A percentile compares a stretch with the other conserved stretches of the same genome.
These are phyloP conservation scores for Melanostigma gelatinosum DNA, from an alignment of 2,113 vertebrate genomes.

Conservation along the genomic window DNA sequence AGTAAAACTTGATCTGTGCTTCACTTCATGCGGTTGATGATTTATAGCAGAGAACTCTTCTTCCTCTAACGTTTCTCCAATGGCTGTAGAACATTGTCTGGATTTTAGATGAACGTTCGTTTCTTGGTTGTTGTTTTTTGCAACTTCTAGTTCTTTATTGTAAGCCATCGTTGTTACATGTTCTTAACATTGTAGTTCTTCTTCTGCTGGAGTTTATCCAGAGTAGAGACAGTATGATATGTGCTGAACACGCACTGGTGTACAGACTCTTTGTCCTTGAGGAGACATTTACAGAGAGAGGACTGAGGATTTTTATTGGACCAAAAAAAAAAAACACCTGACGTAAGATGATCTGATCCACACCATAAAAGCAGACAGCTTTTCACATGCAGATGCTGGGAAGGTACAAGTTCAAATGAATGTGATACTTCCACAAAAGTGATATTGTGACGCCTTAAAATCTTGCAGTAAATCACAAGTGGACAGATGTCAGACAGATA, in stretches of 20 bases:
- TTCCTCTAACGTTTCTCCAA: neutral
- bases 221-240: neutral
- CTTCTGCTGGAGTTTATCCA: neutral
- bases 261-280: neutral
- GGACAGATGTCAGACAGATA: neutral
- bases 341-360: neutral
- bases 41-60: constrained; percentile 9
- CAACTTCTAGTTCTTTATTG: neutral
- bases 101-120: neutral
- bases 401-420: constrained; percentile 15
- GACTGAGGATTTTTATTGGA: neutral
- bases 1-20: constrained; percentile 31
- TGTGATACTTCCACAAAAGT: constrained; percentile 11
- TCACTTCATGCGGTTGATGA: neutral
- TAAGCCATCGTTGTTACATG: neutral
- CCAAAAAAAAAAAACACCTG: neutral
- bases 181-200: neutral
- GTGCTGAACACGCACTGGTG: neutral
- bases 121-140: neutral
- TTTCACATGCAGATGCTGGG: neutral
- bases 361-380: constrained; percentile 19
- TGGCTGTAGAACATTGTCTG: no score
- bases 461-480: neutral
- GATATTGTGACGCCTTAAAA: neutral
- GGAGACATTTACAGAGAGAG: neutral